Base-by-base conservation (phyloP, 2,797 vertebrate genomes). In the Clarias platycephalus region DNA sequence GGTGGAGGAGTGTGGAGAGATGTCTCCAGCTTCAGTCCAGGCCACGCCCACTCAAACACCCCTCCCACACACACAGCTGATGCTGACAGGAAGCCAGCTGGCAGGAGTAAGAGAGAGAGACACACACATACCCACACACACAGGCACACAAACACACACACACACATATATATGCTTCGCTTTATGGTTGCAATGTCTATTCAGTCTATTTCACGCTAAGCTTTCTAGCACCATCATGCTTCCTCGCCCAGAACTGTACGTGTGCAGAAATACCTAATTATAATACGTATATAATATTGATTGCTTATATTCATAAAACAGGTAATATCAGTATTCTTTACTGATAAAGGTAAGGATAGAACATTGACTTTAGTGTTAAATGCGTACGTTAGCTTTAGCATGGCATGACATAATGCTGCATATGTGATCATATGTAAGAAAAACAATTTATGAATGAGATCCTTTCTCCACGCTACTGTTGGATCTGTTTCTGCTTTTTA, bases 11-110 rank as follows among this genome's bases (percentile, higher is more conserved):
- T 94, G 96, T 91, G 91, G 93, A 80, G 93, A 96, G 49, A 95
- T 96, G 92, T 94, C 95, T 87, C 95, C 95, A 9, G 93, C 93
- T 80, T 94, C 93, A 34, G 26, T 87, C 31, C 86, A 87, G 77
- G 82, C 93, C 63, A 91, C 93, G 60, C 95, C 94, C 13, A 94
- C 95, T 85, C 97, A 97, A 93, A 95, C 96, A 3, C 93, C 96
- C 80, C 94, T 97, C 89, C 94, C 96, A 88, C 97, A 97, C 83
- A 95, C 97, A 85, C 97, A 97, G 91, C 96, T 97, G 90, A 97
- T 98, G 96, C 91, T 98, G 91, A 96, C 96, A 0, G 95, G 97
- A 91, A 96, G 96, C 89, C 97, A 97, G 88, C 92, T 98, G 57
- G 97, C 97, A 87, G 96, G 97, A 95, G 97, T 98, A 91, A 96